phyloP scores from a whole-genome alignment of 2,888 invertebrate species.

The Platycheirus rosarum region DNA sequence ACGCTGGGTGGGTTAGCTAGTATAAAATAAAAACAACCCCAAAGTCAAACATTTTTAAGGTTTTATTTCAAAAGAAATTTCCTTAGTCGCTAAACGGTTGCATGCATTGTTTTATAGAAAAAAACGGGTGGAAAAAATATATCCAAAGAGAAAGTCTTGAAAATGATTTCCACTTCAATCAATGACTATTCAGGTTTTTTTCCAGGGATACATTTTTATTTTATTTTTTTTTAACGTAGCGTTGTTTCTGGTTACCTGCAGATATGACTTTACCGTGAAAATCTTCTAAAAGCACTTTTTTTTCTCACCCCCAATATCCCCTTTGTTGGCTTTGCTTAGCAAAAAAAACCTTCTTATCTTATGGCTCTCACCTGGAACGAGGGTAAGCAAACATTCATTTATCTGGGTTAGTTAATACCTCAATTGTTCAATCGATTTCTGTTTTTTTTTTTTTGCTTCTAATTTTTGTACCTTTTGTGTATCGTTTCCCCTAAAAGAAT shows the following conservation, averaged over 20 bases:
- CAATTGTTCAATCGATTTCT: slow-evolving; percentile 61
- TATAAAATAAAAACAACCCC: too few relatives aligned
- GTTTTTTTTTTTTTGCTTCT: slow-evolving; percentile 1
- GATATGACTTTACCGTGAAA: slow-evolving; percentile 38
- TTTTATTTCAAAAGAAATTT: too few relatives aligned
- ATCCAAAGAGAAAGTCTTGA: neutral
- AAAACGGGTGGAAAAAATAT: neutral
- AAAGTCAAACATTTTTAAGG: too few relatives aligned
- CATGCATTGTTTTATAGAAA: neutral
- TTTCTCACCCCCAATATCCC: neutral
- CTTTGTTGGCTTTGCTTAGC: neutral
- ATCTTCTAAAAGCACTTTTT: slow-evolving; percentile 4
- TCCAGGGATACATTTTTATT: slow-evolving; percentile 37
- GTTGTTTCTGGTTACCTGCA: slow-evolving; percentile 19
- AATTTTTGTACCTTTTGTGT: neutral
- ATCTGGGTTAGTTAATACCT: slow-evolving; percentile 19
- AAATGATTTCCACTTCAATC: slow-evolving; percentile 39
- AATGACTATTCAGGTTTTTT: slow-evolving; percentile 52
- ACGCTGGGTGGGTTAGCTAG: too few relatives aligned
- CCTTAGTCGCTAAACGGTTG: too few relatives aligned
- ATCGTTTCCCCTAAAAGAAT: slow-evolving; percentile 27
- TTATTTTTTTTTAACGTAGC: too few relatives aligned
- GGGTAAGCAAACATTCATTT: neutral
- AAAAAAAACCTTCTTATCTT: slow-evolving; percentile 39
- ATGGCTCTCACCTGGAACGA: slow-evolving; percentile 53